Evolutionary conservation across 2,888 invertebrate genomes (phyloP).

Genomic region (Plagiodera versicolora): DNA sequence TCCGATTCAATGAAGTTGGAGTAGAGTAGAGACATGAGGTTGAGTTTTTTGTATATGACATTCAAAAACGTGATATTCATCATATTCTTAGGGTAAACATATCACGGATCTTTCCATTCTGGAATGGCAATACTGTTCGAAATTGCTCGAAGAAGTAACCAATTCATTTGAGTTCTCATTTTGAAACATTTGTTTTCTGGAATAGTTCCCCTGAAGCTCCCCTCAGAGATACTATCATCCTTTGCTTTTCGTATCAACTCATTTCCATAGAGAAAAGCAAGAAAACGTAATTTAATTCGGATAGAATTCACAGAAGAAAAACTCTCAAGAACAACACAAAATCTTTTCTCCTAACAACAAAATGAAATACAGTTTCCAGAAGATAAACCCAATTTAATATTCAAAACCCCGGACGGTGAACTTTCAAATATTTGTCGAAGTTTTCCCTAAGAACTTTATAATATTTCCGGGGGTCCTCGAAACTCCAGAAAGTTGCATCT

Average conservation of each 20-base stretch:
- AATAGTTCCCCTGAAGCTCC: not conserved
- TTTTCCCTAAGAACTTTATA: slow-evolving; percentile 14
- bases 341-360: slow-evolving; percentile 4
- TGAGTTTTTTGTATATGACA: too few relatives aligned
- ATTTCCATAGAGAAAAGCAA: not conserved
- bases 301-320: slow-evolving; percentile 1
- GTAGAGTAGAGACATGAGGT: too few relatives aligned
- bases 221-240: not conserved
- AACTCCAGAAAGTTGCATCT: slow-evolving; percentile 72
- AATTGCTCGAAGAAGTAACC: not conserved
- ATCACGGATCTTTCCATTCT: too few relatives aligned
- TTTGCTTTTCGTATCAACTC: not conserved
- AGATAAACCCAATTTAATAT: slow-evolving; percentile 10
- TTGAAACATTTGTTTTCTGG: not conserved
- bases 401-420: slow-evolving; percentile 4
- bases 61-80: too few relatives aligned
- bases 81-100: too few relatives aligned
- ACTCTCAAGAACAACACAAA: not conserved
- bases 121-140: too few relatives aligned
- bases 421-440: slow-evolving; percentile 10
- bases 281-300: not conserved
- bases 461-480: slow-evolving; percentile 68
- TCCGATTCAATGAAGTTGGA: too few relatives aligned
- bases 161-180: not conserved
- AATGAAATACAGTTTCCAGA: not conserved